These are phyloP conservation scores for Cygnus buccinator DNA, from an alignment of 2,113 vertebrate species.

Conservation along the genomic window DNA sequence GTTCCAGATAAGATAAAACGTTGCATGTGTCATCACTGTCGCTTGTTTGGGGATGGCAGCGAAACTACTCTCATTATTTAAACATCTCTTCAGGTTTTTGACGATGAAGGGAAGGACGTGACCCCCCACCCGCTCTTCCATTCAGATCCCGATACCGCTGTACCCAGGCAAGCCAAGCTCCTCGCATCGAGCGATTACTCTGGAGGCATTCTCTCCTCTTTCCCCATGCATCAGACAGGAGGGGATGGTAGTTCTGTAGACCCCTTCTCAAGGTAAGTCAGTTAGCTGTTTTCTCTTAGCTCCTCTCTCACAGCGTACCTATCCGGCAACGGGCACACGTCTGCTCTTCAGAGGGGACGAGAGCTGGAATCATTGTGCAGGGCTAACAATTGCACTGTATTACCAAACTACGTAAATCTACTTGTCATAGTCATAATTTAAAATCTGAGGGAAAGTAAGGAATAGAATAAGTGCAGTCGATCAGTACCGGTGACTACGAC, in stretches of 20 bases:
- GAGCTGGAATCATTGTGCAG: neutral
- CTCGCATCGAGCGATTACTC: conserved; percentile 71
- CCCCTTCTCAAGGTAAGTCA: conserved; percentile 81
- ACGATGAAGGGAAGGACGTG: conserved; percentile 83
- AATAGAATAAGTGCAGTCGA: neutral
- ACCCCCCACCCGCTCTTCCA: conserved; percentile 85
- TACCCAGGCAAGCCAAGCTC: conserved; percentile 72
- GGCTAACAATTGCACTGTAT: neutral
- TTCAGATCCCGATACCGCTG: conserved; percentile 61
- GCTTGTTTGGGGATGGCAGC: neutral
- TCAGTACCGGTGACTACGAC: too few relatives aligned
- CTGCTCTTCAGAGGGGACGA: neutral
- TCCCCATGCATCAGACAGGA: conserved; percentile 64
- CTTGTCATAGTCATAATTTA: neutral
- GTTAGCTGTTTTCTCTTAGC: neutral
- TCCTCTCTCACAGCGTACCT: neutral
- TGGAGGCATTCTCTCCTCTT: conserved; percentile 55
- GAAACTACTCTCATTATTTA: neutral
- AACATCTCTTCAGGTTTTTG: conserved; percentile 82
- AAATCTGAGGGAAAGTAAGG: neutral
- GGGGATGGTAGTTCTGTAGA: conserved; percentile 69
- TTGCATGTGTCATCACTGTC: neutral
- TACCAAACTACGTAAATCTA: neutral
- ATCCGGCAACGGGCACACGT: neutral
- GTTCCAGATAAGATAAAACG: neutral